These are phyloP conservation scores for Alexandromys fortis DNA, from an alignment of 2,113 vertebrate species.

Conservation along the genomic window DNA sequence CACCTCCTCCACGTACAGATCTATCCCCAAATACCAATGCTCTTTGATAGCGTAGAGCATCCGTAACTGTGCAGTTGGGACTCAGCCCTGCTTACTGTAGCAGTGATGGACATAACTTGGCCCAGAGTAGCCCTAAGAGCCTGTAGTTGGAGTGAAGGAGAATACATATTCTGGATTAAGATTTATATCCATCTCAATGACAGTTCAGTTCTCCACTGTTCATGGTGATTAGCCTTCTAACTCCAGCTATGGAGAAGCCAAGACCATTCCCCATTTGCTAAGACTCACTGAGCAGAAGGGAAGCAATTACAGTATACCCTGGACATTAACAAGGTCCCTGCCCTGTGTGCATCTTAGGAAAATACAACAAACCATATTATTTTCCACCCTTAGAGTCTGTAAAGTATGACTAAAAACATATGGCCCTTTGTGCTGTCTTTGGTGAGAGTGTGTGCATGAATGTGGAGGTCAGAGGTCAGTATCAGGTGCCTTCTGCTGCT, in stretches of 20 bases:
- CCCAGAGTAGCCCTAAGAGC: background rate
- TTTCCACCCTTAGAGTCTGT: background rate
- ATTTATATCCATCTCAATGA: background rate
- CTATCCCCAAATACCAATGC: background rate
- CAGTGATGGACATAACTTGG: background rate
- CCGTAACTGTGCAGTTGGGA: background rate
- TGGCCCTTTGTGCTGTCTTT: background rate
- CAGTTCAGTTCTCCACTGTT: background rate
- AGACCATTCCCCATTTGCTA: background rate
- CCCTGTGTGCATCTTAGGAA: background rate
- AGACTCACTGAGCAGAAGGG: background rate
- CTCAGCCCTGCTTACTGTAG: rapidly evolving
- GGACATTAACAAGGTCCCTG: background rate
- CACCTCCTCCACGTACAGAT: background rate
- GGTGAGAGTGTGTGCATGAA: background rate
- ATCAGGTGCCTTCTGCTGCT: background rate
- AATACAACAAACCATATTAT: background rate
- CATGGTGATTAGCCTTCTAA: slow-evolving; percentile 11
- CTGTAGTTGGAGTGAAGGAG: background rate
- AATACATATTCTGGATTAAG: background rate
- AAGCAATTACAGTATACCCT: background rate
- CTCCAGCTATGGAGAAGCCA: background rate
- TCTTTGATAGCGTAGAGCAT: background rate
- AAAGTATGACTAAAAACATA: slow-evolving; percentile 1
- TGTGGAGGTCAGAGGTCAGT: background rate